Evolutionary conservation across 1,140 invertebrate species (phyloP).

Genomic region (Drosophila takahashii): DNA sequence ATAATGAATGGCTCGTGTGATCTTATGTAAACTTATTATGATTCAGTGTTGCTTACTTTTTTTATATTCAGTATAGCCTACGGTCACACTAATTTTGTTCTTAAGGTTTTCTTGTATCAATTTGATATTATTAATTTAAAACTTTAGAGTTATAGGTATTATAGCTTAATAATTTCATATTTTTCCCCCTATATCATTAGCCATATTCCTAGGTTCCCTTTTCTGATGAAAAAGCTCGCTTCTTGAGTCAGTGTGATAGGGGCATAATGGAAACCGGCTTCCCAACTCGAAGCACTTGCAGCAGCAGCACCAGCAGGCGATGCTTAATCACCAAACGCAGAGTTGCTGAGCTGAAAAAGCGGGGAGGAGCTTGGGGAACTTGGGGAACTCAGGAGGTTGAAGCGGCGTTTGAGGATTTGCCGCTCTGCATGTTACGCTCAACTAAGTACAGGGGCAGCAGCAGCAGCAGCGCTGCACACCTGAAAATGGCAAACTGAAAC

Average conservation of each 20-base stretch:
- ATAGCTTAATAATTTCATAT: no score
- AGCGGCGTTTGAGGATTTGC: conserved; percentile 31
- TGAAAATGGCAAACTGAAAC: conserved; percentile 41
- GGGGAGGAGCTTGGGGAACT: background rate
- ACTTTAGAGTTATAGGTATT: no score
- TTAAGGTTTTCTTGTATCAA: no score
- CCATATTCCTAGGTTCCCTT: background rate
- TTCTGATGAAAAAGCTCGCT: background rate
- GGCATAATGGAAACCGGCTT: conserved; percentile 39
- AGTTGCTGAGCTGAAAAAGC: conserved; percentile 1
- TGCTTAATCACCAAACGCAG: conserved; percentile 38
- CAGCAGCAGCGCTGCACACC: conserved; percentile 25
- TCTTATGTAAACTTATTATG: background rate
- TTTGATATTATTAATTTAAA: no score
- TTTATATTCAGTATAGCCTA: no score
- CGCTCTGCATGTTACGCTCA: conserved; percentile 51
- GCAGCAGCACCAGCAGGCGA: conserved; percentile 26
- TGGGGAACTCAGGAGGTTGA: conserved; percentile 10
- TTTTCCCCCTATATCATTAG: background rate
- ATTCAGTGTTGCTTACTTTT: background rate
- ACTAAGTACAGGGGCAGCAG: conserved; percentile 40
- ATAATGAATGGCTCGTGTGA: background rate
- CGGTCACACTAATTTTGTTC: no score
- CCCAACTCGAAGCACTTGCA: conserved; percentile 42
- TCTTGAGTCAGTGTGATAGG: conserved; percentile 1